Conservation (phyloP, 2,113 vertebrate genomes). For the Dipodomys merriami region DNA sequence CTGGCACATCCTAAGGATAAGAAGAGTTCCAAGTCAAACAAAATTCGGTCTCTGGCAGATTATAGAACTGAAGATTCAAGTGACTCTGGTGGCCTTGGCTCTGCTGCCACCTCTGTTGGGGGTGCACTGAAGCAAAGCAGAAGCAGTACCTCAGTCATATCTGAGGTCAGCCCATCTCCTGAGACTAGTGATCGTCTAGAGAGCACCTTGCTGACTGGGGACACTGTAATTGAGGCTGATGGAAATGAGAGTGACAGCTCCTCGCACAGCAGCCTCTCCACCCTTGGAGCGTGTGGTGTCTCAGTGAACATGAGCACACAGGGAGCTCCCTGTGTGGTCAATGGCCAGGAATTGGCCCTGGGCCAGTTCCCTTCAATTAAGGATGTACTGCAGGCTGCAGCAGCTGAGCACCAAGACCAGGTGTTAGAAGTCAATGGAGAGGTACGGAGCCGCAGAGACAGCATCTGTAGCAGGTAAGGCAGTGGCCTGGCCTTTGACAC, state of each 20-base stretch:
- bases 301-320: constrained; percentile 71
- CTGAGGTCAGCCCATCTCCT: constrained; percentile 88
- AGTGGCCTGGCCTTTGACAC: not conserved
- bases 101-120: constrained; percentile 79
- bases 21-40: constrained; percentile 88
- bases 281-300: constrained; percentile 79
- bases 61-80: constrained; percentile 90
- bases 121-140: constrained; percentile 86
- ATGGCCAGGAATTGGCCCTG: constrained; percentile 92
- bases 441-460: constrained; percentile 93
- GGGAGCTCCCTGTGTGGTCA: constrained; percentile 85
- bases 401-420: constrained; percentile 88
- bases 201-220: constrained; percentile 81
- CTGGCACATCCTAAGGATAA: constrained; percentile 89
- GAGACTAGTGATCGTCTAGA: constrained; percentile 84
- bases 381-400: constrained; percentile 94
- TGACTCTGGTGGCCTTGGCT: constrained; percentile 42
- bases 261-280: constrained; percentile 92
- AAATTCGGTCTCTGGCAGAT: constrained; percentile 96
- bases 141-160: constrained; percentile 89
- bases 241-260: constrained; percentile 96
- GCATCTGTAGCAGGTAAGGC: constrained; percentile 96
- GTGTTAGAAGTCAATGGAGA: constrained; percentile 88
- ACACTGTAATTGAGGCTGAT: constrained; percentile 89
- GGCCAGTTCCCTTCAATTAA: constrained; percentile 94